phyloP scores from a whole-genome alignment of 1,140 invertebrate genomes.

The Drosophila punjabiensis region DNA sequence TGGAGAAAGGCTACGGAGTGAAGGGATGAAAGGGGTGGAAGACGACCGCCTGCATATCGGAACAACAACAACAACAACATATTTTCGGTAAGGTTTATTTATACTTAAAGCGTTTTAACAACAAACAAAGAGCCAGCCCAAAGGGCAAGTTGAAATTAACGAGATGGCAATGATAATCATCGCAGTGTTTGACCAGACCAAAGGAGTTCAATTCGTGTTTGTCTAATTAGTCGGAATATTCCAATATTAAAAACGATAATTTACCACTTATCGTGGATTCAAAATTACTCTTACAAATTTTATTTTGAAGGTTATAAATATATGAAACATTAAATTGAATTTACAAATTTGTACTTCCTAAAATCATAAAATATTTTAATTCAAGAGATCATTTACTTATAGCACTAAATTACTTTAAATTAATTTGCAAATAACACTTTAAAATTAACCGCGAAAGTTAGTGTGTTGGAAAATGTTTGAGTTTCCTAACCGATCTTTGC shows the following conservation, averaged over 20 bases:
- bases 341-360: too few species aligned
- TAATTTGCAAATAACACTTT: not conserved
- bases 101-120: constrained; percentile 71
- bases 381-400: not conserved
- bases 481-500: too few species aligned
- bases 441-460: not conserved
- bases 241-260: not conserved
- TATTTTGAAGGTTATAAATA: not conserved
- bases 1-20: not conserved
- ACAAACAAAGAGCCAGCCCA: constrained; percentile 54
- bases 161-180: constrained; percentile 23
- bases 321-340: not conserved
- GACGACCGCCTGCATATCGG: constrained; percentile 60
- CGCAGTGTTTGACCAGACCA: not conserved
- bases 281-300: not conserved
- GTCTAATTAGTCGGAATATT: not conserved
- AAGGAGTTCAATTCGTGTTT: not conserved
- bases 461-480: too few species aligned
- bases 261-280: not conserved
- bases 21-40: not conserved
- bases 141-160: constrained; percentile 67
- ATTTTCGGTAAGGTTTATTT: constrained; percentile 69
- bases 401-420: not conserved
- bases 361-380: too few species aligned
- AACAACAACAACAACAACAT: constrained; percentile 36